These are phyloP conservation scores for Anas capensis DNA, from an alignment of 2,797 vertebrate genomes.

Conservation along the genomic window DNA sequence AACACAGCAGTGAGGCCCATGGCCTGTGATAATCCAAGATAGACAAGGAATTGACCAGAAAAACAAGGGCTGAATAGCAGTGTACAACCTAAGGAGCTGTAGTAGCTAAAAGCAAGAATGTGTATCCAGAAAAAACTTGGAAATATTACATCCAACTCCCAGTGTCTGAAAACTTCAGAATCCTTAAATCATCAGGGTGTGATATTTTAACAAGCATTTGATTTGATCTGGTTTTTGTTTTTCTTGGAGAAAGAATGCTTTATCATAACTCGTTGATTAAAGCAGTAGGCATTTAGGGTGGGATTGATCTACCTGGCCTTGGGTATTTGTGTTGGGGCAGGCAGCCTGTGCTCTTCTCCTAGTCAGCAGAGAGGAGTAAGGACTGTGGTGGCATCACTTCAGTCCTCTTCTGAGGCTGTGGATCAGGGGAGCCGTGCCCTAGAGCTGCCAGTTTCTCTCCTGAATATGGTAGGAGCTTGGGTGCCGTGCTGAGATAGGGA, in stretches of 20 bases:
- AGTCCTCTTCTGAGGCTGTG: not conserved
- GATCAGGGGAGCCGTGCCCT: not conserved
- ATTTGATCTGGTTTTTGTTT: not conserved
- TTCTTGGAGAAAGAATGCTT: not conserved
- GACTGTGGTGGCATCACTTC: not conserved
- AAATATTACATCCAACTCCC: not conserved
- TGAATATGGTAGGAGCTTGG: accelerated
- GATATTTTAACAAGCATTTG: not conserved
- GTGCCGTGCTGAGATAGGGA: not conserved
- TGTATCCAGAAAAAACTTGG: not conserved
- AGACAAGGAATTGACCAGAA: not conserved
- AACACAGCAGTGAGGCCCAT: not conserved
- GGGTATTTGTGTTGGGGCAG: not conserved
- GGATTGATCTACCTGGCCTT: not conserved
- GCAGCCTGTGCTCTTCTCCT: not conserved
- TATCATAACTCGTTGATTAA: not conserved
- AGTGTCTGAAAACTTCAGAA: not conserved
- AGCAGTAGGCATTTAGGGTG: not conserved
- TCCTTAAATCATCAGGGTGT: not conserved
- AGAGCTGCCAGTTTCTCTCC: not conserved
- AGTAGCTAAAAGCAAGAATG: not conserved
- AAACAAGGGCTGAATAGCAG: not conserved
- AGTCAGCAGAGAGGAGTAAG: not conserved
- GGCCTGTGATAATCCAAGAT: not conserved
- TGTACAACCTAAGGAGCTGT: not conserved